Evolutionary conservation across 2,113 vertebrate genomes (phyloP).

Genomic region (Planiliza haematocheilus): DNA sequence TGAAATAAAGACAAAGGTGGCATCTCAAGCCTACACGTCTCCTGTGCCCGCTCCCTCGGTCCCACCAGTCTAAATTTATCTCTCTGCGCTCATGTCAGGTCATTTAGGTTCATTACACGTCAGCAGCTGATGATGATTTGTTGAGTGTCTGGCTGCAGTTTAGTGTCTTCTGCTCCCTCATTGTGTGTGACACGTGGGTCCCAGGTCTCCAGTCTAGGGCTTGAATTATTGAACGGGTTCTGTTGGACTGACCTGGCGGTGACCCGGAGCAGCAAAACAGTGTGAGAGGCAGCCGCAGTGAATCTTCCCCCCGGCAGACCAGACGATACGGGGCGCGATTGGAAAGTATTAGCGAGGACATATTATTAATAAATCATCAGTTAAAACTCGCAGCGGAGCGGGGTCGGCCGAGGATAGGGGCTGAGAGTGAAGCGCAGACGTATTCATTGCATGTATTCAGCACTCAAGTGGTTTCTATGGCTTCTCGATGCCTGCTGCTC

Average conservation of each 20-base stretch:
- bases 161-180: conserved; percentile 47
- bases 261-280: conserved; percentile 34
- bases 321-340: conserved; percentile 19
- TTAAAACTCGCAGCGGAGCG: conserved; percentile 23
- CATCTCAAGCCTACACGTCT: conserved; percentile 2
- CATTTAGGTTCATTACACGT: conserved; percentile 59
- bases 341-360: conserved; percentile 28
- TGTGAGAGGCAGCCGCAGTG: conserved; percentile 32
- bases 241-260: conserved; percentile 54
- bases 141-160: conserved; percentile 47
- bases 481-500: conserved; percentile 21
- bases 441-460: conserved; percentile 27
- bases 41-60: not conserved
- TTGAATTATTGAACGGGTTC: conserved; percentile 70
- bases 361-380: conserved; percentile 58
- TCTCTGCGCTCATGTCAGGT: conserved; percentile 64
- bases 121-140: conserved; percentile 51
- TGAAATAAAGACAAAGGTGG: not conserved
- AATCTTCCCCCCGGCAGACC: conserved; percentile 31
- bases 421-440: conserved; percentile 8
- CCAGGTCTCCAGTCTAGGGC: conserved; percentile 28
- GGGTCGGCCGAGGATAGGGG: conserved; percentile 42
- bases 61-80: conserved; percentile 41
- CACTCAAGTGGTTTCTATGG: conserved; percentile 26
- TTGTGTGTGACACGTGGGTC: conserved; percentile 56